Evolutionary conservation across 2,888 invertebrate species (phyloP).

Genomic region (Melanargia galathea): DNA sequence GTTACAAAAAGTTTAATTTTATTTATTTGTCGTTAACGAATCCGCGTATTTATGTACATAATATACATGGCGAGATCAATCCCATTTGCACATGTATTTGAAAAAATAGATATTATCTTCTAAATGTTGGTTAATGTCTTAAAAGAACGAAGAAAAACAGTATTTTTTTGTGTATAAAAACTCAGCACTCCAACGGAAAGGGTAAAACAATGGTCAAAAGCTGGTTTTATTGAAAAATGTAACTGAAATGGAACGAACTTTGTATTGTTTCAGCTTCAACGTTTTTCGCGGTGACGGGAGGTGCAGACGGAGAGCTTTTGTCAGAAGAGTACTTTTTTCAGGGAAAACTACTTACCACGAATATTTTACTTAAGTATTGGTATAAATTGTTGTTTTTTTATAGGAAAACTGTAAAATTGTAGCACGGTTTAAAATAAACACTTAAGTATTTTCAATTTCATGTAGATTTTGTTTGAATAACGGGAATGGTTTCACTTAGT

Average conservation of each 20-base stretch:
- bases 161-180: background rate
- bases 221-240: background rate
- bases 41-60: too few species aligned
- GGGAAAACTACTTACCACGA: background rate
- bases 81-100: too few species aligned
- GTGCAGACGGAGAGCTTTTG: conserved; percentile 8
- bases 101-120: too few species aligned
- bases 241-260: conserved; percentile 10
- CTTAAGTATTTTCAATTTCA: too few species aligned
- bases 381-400: too few species aligned
- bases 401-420: background rate
- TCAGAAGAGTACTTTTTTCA: background rate
- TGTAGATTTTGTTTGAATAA: background rate
- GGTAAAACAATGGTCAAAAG: conserved; percentile 13
- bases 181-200: background rate
- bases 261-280: conserved; percentile 12
- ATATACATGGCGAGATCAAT: too few species aligned
- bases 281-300: background rate
- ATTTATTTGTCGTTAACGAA: too few species aligned
- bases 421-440: background rate
- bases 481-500: background rate
- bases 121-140: too few species aligned
- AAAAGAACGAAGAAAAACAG: background rate
- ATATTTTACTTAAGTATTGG: background rate
- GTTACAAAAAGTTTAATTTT: too few species aligned